Conservation (phyloP, 2,888 invertebrate species). For the Caenorhabditis doughertyi region DNA sequence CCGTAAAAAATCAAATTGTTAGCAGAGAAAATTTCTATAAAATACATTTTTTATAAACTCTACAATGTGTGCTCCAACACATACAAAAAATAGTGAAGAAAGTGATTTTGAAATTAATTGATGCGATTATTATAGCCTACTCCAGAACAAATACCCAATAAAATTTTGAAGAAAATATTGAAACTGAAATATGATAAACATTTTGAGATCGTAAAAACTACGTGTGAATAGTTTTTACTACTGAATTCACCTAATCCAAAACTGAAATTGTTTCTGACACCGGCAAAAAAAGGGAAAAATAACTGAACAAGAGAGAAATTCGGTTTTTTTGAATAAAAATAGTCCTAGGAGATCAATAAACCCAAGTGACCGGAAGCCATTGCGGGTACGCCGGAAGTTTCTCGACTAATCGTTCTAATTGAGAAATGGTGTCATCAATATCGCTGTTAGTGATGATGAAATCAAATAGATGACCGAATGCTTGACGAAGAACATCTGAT, state of each 20-base stretch:
- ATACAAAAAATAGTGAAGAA: slow-evolving; percentile 1
- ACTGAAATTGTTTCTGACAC: slow-evolving; percentile 34
- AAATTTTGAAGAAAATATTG: not conserved
- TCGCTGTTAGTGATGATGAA: slow-evolving; percentile 98
- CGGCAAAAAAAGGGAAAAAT: slow-evolving; percentile 16
- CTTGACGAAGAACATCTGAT: slow-evolving; percentile 95
- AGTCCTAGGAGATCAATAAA: slow-evolving; percentile 74
- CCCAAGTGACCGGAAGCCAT: slow-evolving; percentile 83
- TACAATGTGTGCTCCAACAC: not conserved
- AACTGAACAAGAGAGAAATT: slow-evolving; percentile 26
- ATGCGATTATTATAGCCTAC: slow-evolving; percentile 14
- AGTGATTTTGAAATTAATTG: slow-evolving; percentile 4
- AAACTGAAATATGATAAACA: slow-evolving; percentile 33
- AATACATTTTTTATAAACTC: slow-evolving; percentile 9
- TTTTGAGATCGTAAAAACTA: slow-evolving; percentile 59
- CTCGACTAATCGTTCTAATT: slow-evolving; percentile 85
- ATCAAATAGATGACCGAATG: slow-evolving; percentile 99
- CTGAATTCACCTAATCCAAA: slow-evolving; percentile 33
- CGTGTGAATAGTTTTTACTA: slow-evolving; percentile 40
- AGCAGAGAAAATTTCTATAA: not conserved
- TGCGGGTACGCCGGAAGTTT: slow-evolving; percentile 82
- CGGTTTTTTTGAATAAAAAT: not conserved
- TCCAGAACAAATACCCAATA: slow-evolving; percentile 39
- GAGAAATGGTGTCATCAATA: slow-evolving; percentile 97
- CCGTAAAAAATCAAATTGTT: slow-evolving; percentile 28